Percentiles rank a stretch among this genome's conserved stretches.
These are phyloP conservation scores for Steinernema carpocapsae DNA, from an alignment of 2,888 invertebrate species.

Conservation along the genomic window DNA sequence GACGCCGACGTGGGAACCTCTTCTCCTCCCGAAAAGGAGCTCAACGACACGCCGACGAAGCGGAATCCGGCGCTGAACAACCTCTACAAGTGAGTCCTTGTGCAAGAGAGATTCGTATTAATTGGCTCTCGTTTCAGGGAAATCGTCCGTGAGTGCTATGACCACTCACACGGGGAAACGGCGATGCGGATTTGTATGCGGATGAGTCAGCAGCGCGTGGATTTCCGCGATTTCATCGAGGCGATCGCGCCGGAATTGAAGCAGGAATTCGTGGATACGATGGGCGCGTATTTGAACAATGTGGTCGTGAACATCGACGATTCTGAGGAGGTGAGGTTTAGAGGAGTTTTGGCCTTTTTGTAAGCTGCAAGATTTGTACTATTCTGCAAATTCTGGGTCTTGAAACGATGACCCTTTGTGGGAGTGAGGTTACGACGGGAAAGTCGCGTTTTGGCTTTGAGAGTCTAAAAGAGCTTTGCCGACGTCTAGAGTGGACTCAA, in stretches of 20 bases:
- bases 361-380: too few relatives aligned
- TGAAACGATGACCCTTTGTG: too few relatives aligned
- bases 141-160: conserved; percentile 40
- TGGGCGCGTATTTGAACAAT: conserved; percentile 35
- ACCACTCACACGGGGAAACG: conserved; percentile 35
- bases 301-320: conserved; percentile 38
- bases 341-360: too few relatives aligned
- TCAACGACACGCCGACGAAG: background rate
- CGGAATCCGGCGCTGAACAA: conserved; percentile 1
- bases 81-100: conserved; percentile 17
- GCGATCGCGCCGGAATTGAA: conserved; percentile 36
- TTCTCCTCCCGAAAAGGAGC: conserved; percentile 1
- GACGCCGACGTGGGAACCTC: background rate
- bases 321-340: conserved; percentile 36
- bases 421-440: too few relatives aligned
- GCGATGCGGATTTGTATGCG: conserved; percentile 35
- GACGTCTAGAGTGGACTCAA: too few relatives aligned
- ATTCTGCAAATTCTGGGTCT: too few relatives aligned
- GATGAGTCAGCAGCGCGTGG: conserved; percentile 38
- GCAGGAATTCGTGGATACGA: conserved; percentile 35
- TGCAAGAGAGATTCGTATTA: background rate
- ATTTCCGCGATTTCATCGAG: conserved; percentile 39
- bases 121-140: conserved; percentile 2
- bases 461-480: too few relatives aligned
- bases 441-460: too few relatives aligned